Percentiles rank a stretch among this genome's conserved stretches.
Evolutionary conservation across 2,888 invertebrate species (phyloP).

Genomic region (Drosophila melanosoma): DNA sequence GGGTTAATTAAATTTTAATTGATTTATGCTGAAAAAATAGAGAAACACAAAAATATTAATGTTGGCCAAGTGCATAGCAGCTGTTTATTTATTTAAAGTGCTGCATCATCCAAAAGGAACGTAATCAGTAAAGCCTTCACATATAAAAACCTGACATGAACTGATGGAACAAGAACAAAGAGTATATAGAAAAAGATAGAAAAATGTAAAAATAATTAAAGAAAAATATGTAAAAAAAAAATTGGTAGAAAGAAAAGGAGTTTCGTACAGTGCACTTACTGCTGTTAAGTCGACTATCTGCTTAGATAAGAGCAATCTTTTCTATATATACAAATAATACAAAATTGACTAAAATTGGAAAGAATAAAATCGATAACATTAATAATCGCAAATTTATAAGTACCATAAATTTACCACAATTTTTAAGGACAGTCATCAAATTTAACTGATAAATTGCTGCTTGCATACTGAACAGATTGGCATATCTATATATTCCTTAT

Average conservation of each 20-base stretch:
- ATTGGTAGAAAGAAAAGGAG: too few species aligned
- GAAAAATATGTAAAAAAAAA: too few species aligned
- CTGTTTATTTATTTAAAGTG: background rate
- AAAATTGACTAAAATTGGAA: background rate
- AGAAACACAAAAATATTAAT: background rate
- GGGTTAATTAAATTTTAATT: slow-evolving; percentile 53
- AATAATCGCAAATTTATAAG: background rate
- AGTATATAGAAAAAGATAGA: background rate
- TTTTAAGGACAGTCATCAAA: background rate
- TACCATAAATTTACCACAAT: background rate
- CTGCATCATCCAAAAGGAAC: background rate
- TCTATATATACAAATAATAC: too few species aligned
- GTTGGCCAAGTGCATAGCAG: background rate
- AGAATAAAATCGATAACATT: background rate
- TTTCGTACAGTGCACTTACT: too few species aligned
- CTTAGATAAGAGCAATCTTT: too few species aligned
- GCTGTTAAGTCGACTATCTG: too few species aligned
- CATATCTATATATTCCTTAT: background rate
- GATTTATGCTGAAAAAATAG: slow-evolving; percentile 35
- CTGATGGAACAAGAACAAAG: background rate
- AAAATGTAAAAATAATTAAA: too few species aligned
- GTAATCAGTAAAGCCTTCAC: background rate
- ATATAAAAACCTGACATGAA: background rate
- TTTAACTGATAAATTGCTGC: background rate
- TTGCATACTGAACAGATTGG: background rate